Conservation (phyloP, 2,113 vertebrate genomes). For the Actenoides lindsayi region DNA sequence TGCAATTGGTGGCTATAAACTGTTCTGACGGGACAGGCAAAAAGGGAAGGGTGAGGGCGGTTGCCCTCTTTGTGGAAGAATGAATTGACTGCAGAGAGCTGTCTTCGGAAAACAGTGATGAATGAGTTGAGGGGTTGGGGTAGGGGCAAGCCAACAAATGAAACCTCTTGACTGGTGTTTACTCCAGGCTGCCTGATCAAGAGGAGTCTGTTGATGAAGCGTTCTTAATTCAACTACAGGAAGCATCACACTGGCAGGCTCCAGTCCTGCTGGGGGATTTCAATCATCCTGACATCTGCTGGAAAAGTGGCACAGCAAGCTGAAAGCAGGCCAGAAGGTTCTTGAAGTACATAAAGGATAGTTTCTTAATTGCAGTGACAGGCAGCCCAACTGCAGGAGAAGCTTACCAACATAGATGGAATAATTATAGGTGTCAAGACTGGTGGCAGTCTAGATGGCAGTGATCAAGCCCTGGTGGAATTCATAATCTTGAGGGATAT, state of each 20-base stretch:
- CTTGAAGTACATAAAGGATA: neutral
- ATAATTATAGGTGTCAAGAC: neutral
- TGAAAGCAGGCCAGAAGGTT: neutral
- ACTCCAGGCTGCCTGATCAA: neutral
- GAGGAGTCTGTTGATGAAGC: neutral
- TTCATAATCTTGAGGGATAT: neutral
- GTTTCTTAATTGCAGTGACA: neutral
- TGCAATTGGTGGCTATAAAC: neutral
- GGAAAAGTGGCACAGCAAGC: neutral
- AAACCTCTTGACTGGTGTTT: neutral
- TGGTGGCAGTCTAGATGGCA: neutral
- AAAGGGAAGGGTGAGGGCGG: neutral
- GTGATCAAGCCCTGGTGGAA: neutral
- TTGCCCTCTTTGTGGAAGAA: neutral
- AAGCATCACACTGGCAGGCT: fast-evolving
- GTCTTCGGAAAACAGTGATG: neutral
- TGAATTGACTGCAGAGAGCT: neutral
- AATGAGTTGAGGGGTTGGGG: neutral
- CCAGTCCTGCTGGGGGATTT: neutral
- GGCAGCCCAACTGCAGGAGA: neutral
- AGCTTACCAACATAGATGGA: neutral
- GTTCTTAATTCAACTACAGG: neutral
- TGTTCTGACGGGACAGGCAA: neutral
- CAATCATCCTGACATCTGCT: neutral
- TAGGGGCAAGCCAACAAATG: neutral